Evolutionary conservation across 2,113 vertebrate species (phyloP).

Genomic region (Oreotrochilus melanogaster): DNA sequence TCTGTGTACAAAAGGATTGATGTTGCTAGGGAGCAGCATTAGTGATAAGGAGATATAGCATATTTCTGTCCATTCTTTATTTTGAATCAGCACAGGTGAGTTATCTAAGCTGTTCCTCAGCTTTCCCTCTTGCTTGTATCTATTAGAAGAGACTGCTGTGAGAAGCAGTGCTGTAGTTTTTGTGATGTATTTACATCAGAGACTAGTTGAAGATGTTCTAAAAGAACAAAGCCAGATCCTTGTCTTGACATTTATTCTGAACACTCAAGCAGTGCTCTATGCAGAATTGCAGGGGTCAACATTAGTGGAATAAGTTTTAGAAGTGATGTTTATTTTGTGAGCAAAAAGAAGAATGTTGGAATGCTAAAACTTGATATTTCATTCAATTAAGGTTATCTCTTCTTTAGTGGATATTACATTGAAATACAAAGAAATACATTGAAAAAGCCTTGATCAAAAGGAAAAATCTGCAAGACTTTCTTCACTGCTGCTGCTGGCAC

Average conservation of each 20-base stretch:
- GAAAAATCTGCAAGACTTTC: neutral
- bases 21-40: neutral
- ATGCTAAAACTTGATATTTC: neutral
- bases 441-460: neutral
- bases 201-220: neutral
- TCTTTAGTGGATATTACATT: neutral
- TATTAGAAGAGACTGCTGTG: neutral
- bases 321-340: neutral
- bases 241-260: neutral
- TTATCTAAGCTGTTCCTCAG: neutral
- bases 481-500: neutral
- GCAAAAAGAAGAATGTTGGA: neutral
- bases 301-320: neutral
- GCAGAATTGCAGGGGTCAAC: neutral
- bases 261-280: neutral
- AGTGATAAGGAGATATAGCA: neutral
- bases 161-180: neutral
- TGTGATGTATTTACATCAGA: neutral
- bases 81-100: neutral
- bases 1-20: neutral
- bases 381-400: neutral
- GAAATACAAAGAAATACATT: neutral
- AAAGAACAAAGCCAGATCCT: neutral
- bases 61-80: neutral
- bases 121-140: neutral